Percentiles rank a stretch among this genome's conserved stretches.
Conservation (phyloP, 1,140 invertebrate genomes). For the Megalonaias nervosa region DNA sequence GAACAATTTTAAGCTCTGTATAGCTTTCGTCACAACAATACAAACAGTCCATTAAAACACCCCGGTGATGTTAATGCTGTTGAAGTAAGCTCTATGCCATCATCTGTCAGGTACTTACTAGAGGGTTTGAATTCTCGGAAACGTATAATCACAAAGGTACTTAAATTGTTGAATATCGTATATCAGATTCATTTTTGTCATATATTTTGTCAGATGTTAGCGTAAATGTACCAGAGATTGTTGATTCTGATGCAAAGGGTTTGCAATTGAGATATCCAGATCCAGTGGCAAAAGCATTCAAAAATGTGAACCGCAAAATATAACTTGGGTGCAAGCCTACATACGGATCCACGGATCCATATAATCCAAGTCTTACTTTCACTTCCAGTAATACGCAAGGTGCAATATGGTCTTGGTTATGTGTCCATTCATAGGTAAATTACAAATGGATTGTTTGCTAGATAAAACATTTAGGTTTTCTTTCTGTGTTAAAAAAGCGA, state of each 20-base stretch:
- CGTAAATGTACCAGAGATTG: slow-evolving; percentile 2
- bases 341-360: slow-evolving; percentile 8
- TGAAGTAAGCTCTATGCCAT: background rate
- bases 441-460: background rate
- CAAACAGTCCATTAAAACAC: background rate
- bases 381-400: background rate
- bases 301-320: slow-evolving; percentile 3
- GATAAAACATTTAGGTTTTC: slow-evolving; percentile 9
- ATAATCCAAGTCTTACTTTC: background rate
- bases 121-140: slow-evolving; percentile 1
- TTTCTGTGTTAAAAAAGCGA: slow-evolving; percentile 1
- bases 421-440: slow-evolving; percentile 8
- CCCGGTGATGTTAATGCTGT: background rate
- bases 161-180: background rate
- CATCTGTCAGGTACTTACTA: background rate
- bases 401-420: slow-evolving; percentile 4
- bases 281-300: background rate
- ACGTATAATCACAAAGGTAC: background rate
- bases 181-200: background rate
- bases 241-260: slow-evolving; percentile 1
- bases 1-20: slow-evolving; percentile 2
- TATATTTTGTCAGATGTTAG: slow-evolving; percentile 6
- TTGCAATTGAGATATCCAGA: slow-evolving; percentile 5
- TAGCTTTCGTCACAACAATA: slow-evolving; percentile 1
- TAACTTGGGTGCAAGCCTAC: background rate